These are phyloP conservation scores for Eueremaeus valkanovi DNA, from an alignment of 2,888 invertebrate genomes.

Conservation along the genomic window DNA sequence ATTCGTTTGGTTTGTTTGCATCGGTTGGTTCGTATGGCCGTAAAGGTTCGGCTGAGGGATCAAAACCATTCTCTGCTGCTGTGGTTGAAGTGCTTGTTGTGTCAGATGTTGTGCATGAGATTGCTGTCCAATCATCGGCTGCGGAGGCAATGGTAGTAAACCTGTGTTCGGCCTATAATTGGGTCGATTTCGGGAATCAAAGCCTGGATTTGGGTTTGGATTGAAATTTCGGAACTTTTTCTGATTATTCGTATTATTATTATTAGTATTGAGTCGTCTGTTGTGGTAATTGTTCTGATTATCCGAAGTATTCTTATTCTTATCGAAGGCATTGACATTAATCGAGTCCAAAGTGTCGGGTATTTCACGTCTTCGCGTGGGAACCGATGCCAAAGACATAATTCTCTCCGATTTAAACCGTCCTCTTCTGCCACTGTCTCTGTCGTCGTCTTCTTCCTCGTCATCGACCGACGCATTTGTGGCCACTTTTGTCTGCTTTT, in stretches of 20 bases:
- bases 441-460: slow-evolving; percentile 22
- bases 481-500: not conserved
- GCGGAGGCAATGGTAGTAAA: slow-evolving; percentile 1
- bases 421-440: slow-evolving; percentile 2
- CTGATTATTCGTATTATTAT: not conserved
- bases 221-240: slow-evolving; percentile 2
- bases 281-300: slow-evolving; percentile 28
- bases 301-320: not conserved
- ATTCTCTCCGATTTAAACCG: slow-evolving; percentile 10
- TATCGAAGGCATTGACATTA: not conserved
- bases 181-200: not conserved
- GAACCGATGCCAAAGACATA: slow-evolving; percentile 15
- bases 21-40: slow-evolving; percentile 16
- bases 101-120: not conserved
- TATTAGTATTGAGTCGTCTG: not conserved
- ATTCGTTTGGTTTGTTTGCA: slow-evolving; percentile 7
- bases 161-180: not conserved
- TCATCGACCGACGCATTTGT: slow-evolving; percentile 2
- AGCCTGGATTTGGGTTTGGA: not conserved
- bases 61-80: slow-evolving; percentile 10
- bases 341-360: slow-evolving; percentile 24
- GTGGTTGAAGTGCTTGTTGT: not conserved
- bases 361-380: slow-evolving; percentile 11
- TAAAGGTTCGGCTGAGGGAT: slow-evolving; percentile 7
- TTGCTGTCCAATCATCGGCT: not conserved